Conservation (phyloP, 2,797 vertebrate species). For the Eurystomus glaucurus region DNA sequence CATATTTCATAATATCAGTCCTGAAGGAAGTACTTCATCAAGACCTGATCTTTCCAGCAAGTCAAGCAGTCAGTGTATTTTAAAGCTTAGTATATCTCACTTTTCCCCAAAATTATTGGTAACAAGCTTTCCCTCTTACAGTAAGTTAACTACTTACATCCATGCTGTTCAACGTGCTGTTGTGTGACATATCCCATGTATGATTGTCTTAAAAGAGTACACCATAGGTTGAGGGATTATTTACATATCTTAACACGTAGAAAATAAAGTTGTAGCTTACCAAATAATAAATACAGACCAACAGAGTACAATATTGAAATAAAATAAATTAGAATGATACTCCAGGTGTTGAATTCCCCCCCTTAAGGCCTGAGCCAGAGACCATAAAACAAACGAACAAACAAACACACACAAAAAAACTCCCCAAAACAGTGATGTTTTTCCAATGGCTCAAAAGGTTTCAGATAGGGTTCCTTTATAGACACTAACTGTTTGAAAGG, state of each 20-base stretch:
- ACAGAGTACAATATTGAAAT: constrained; percentile 25
- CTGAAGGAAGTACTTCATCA: not conserved
- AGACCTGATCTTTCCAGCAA: not conserved
- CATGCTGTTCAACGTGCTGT: not conserved
- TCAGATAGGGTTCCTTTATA: not conserved
- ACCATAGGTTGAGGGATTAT: constrained; percentile 15
- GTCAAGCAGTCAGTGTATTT: not conserved
- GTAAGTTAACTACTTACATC: constrained; percentile 8
- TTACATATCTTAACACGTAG: constrained; percentile 53
- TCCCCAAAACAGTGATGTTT: not conserved
- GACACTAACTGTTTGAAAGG: not conserved
- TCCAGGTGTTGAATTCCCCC: constrained; percentile 3
- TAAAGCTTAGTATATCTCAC: not conserved
- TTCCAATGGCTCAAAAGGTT: not conserved
- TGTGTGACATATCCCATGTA: not conserved
- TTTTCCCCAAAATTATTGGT: not conserved
- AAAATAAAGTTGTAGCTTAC: constrained; percentile 48
- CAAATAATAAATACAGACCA: constrained; percentile 73
- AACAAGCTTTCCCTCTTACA: not conserved
- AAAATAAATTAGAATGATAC: constrained; percentile 74
- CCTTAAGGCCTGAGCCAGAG: constrained; percentile 17
- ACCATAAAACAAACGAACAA: not conserved
- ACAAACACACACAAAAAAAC: not conserved
- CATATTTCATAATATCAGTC: not conserved
- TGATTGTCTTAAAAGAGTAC: constrained; percentile 56